phyloP scores from a whole-genome alignment of 2,113 vertebrate genomes.

The Dicrurus megarhynchus region DNA sequence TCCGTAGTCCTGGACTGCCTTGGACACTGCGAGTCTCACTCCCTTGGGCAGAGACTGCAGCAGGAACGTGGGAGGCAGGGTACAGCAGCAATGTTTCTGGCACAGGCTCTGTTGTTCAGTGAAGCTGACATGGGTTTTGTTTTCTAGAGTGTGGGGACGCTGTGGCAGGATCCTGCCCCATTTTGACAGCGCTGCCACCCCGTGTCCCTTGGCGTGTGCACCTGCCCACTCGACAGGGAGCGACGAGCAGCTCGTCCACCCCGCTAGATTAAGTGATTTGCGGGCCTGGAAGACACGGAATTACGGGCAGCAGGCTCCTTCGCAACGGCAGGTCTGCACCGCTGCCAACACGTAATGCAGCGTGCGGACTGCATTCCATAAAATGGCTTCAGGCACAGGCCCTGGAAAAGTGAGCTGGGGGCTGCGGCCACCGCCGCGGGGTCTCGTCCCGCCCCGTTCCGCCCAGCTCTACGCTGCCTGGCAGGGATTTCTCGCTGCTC shows the following conservation, averaged over 20 bases:
- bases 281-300: neutral
- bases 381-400: slow-evolving; percentile 20
- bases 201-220: neutral
- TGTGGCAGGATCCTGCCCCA: neutral
- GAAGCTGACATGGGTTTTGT: neutral
- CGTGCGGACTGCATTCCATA: neutral
- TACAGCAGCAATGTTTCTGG: neutral
- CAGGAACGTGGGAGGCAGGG: neutral
- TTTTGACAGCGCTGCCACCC: neutral
- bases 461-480: neutral
- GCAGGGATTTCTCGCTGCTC: neutral
- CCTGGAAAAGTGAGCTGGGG: neutral
- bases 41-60: fast-evolving
- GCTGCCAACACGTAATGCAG: neutral
- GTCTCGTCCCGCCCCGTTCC: neutral
- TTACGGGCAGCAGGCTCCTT: neutral
- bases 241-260: neutral
- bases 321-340: neutral
- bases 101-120: neutral
- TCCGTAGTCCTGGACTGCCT: neutral
- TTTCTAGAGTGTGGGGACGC: fast-evolving
- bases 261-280: neutral
- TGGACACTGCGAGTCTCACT: fast-evolving
- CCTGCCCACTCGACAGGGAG: neutral
- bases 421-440: neutral